These are phyloP conservation scores for Lottia gigantea DNA, from an alignment of 2,888 invertebrate species.

Conservation along the genomic window DNA sequence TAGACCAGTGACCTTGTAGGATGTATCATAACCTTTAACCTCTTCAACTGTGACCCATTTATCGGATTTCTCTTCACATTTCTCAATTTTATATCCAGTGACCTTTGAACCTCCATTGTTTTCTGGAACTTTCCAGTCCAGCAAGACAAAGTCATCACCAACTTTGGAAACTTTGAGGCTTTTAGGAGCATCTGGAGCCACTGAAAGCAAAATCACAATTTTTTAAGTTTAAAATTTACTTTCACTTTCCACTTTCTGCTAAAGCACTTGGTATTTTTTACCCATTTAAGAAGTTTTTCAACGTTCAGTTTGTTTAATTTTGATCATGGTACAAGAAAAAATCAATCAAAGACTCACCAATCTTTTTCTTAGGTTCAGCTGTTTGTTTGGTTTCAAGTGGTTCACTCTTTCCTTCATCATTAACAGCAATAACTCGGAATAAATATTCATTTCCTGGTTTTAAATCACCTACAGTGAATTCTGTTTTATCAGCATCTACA, in stretches of 20 bases:
- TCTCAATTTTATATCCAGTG: constrained; percentile 45
- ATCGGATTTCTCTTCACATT: constrained; percentile 34
- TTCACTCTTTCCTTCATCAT: constrained; percentile 95
- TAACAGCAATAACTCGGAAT: constrained; percentile 97
- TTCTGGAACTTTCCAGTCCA: constrained; percentile 48
- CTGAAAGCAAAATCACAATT: constrained; percentile 28
- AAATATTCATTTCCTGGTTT: constrained; percentile 91
- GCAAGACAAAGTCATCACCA: constrained; percentile 37
- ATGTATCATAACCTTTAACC: constrained; percentile 33
- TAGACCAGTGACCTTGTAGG: constrained; percentile 38
- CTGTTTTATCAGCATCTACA: constrained; percentile 29
- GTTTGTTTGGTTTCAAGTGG: constrained; percentile 90
- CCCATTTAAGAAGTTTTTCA: no score
- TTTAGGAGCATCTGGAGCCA: constrained; percentile 62
- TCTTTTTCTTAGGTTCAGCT: constrained; percentile 71
- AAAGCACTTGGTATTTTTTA: no score
- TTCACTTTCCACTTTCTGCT: no score
- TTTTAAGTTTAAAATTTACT: no score
- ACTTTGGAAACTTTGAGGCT: constrained; percentile 39
- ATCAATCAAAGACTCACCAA: constrained; percentile 16
- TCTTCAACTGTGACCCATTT: constrained; percentile 41
- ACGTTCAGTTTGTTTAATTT: no score
- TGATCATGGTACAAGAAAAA: no score
- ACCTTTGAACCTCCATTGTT: constrained; percentile 50
- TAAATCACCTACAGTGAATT: constrained; percentile 84